phyloP scores from a whole-genome alignment of 2,888 invertebrate species.

The Gymnosoma rotundatum region DNA sequence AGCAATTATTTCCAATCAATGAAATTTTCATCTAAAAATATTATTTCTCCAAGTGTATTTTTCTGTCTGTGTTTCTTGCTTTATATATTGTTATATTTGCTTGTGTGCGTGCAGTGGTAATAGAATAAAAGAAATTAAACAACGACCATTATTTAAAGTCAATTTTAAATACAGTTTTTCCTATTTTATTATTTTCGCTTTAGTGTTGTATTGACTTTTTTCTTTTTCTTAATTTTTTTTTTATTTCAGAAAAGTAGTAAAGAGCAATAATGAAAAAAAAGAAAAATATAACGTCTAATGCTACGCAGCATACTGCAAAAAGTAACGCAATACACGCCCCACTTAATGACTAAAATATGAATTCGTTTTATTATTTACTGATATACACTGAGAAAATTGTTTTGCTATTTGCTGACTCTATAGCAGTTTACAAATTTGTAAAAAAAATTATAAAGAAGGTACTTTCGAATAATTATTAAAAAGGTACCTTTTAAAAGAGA shows the following conservation, averaged over 20 bases:
- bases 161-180: conserved; percentile 44
- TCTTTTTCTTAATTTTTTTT: neutral
- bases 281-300: conserved; percentile 51
- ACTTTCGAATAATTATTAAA: neutral
- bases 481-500: neutral
- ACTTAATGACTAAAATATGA: conserved; percentile 60
- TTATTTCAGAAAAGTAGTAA: conserved; percentile 2
- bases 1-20: no score
- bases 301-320: conserved; percentile 48
- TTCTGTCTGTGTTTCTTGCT: neutral
- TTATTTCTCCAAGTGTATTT: neutral
- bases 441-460: neutral
- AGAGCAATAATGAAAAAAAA: conserved; percentile 18
- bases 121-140: conserved; percentile 37
- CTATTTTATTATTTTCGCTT: conserved; percentile 8
- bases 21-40: no score
- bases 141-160: conserved; percentile 55
- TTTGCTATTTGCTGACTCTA: neutral
- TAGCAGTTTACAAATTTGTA: no score
- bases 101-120: neutral
- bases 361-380: conserved; percentile 7
- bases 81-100: neutral
- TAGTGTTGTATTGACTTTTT: conserved; percentile 23
- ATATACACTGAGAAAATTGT: conserved; percentile 32
- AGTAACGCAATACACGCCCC: conserved; percentile 63